These are phyloP conservation scores for Thymallus thymallus DNA, from an alignment of 2,113 vertebrate species.

Conservation along the genomic window DNA sequence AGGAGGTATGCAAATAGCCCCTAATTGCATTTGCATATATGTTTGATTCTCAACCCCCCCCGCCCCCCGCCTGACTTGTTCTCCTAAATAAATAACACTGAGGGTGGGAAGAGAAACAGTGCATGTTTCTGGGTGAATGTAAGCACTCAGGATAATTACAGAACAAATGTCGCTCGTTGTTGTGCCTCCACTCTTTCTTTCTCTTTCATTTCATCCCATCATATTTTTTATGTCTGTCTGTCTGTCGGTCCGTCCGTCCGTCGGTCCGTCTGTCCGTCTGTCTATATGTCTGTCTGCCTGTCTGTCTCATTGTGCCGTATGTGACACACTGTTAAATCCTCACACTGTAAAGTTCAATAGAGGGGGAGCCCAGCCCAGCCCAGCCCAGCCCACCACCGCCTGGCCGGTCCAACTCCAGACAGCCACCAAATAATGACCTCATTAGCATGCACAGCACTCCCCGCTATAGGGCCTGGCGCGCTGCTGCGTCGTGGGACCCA, in stretches of 20 bases:
- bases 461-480: slow-evolving; percentile 71
- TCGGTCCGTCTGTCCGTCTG: too few relatives aligned
- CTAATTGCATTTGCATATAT: slow-evolving; percentile 83
- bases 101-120: slow-evolving; percentile 16
- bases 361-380: slow-evolving; percentile 24
- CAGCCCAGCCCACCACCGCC: slow-evolving; percentile 18
- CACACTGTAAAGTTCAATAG: slow-evolving; percentile 63
- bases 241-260: too few relatives aligned
- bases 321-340: slow-evolving; percentile 69
- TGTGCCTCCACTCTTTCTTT: slow-evolving; percentile 33
- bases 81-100: background rate
- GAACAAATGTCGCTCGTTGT: slow-evolving; percentile 49
- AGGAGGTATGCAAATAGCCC: slow-evolving; percentile 78
- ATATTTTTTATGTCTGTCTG: background rate
- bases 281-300: too few relatives aligned
- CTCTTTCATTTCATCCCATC: slow-evolving; percentile 57
- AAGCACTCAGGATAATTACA: slow-evolving; percentile 61
- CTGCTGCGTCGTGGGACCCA: slow-evolving; percentile 76
- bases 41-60: slow-evolving; percentile 46
- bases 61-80: background rate
- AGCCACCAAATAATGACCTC: slow-evolving; percentile 73
- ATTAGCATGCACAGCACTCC: slow-evolving; percentile 78
- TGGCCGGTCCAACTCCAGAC: slow-evolving; percentile 46
- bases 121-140: slow-evolving; percentile 43
- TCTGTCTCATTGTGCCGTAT: slow-evolving; percentile 67